Percentiles rank a stretch among this genome's conserved stretches.
Conservation (phyloP, 2,113 vertebrate genomes). For the Microcebus ravelobensis region DNA sequence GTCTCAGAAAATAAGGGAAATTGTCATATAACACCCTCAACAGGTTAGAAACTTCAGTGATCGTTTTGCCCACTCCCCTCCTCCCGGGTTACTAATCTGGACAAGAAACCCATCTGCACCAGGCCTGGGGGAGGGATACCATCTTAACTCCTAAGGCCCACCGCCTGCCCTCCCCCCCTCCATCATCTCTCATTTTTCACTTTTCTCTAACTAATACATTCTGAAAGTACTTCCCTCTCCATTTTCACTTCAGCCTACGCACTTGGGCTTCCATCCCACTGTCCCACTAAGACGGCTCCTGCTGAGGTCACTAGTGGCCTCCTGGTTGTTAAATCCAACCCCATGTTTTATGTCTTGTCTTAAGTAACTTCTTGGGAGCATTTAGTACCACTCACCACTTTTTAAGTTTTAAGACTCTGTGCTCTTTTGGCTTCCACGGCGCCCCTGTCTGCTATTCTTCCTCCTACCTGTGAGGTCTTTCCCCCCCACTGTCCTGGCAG, state of each 20-base stretch:
- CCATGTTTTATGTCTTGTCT: not conserved
- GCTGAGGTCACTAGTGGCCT: not conserved
- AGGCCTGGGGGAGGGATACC: not conserved
- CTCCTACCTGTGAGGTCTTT: not conserved
- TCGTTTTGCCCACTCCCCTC: too few species aligned
- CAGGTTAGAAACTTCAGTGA: not conserved
- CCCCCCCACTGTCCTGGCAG: not conserved
- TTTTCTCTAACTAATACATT: not conserved
- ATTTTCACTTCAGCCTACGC: not conserved
- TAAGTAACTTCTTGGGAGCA: not conserved
- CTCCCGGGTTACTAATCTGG: not conserved
- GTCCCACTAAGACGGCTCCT: not conserved
- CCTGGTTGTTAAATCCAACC: not conserved
- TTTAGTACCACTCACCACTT: not conserved
- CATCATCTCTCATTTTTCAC: not conserved
- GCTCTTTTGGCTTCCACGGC: not conserved
- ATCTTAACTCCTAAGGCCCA: not conserved
- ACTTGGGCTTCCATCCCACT: too few species aligned
- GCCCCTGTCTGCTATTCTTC: too few species aligned
- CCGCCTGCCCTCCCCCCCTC: not conserved
- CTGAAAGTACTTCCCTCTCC: not conserved
- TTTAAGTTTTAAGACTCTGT: not conserved
- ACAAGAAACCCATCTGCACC: accelerated
- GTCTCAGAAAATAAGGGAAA: not conserved
- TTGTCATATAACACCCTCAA: not conserved